Evolutionary conservation across 1,140 invertebrate genomes (phyloP).

Genomic region (Adoxophyes honmai): DNA sequence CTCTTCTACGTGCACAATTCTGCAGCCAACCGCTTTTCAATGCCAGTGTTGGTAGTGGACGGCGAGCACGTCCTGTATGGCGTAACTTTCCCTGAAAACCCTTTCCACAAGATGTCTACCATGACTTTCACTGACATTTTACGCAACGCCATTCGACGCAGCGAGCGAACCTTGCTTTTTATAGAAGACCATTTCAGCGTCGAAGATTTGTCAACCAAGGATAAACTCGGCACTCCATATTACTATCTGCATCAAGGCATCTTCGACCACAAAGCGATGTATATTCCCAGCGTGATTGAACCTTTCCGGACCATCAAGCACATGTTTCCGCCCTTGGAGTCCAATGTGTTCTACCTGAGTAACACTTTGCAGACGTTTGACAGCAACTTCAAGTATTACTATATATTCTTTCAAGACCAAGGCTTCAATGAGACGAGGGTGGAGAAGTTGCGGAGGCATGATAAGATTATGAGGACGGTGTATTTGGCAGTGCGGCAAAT

Average conservation of each 20-base stretch:
- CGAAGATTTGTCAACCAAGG: constrained; percentile 47
- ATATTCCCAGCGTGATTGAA: constrained; percentile 38
- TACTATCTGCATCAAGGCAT: constrained; percentile 33
- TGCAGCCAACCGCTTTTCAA: too few species aligned
- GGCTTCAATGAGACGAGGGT: constrained; percentile 29
- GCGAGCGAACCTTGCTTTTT: constrained; percentile 43
- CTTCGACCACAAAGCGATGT: constrained; percentile 33
- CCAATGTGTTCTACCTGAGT: constrained; percentile 38
- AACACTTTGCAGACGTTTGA: constrained; percentile 38
- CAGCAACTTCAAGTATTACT: constrained; percentile 36
- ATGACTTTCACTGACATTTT: constrained; percentile 37
- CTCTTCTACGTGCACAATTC: too few species aligned
- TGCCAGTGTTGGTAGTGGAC: too few species aligned
- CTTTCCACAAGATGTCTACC: constrained; percentile 23
- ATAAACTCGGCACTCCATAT: constrained; percentile 41
- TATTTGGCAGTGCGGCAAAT: constrained; percentile 29
- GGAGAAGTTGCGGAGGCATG: constrained; percentile 38
- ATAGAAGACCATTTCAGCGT: constrained; percentile 45
- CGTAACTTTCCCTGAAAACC: too few species aligned
- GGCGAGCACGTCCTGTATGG: too few species aligned
- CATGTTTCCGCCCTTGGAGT: constrained; percentile 28
- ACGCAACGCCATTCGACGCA: constrained; percentile 34
- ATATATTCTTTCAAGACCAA: constrained; percentile 48
- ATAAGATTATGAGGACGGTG: constrained; percentile 45
- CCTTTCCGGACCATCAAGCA: constrained; percentile 39